Base-by-base conservation (phyloP, 1,140 invertebrate species). In the Brachionus manjavacas region DNA sequence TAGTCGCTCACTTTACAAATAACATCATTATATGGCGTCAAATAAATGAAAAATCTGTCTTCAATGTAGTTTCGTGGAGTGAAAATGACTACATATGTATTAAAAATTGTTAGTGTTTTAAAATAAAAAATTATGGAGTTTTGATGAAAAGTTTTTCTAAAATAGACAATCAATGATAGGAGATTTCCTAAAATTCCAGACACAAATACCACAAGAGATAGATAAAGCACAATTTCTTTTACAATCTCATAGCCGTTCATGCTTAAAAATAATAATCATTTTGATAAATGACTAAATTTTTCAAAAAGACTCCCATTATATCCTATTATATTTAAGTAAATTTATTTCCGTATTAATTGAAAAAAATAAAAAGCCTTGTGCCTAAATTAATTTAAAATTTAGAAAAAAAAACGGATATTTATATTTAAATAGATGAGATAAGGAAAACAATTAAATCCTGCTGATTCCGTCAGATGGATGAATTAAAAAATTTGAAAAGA, bases 1-100 rank as follows among this genome's bases (percentile, higher is more conserved):
- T 12, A 70, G 28, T 70, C 66, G 3, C 66, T 70, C 14, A 70
- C 35, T 70, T 70, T 70, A 70, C 66, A 70, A 70, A 70, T 31
- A 39, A 14, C 4, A 4, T 70, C 28, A 35, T 6, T 35, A 35
- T 28, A 31, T n/a, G 14, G 11, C 1, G 25, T 31, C 7, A 70
- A 35, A 31, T 28, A n/a, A 31, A 11, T 3, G 16, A 70, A 31
- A 31, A 70, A n/a, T 70, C n/a, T 70, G n/a, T 70, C 66, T 70
- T 70, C 66, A 14, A 35, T 31, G 14, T n/a, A 70, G 31, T 70
- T 70, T 31, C 66, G 23, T 12, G 66, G 66, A 28, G 20, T n/a
- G 35, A 70, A 70, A 31, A 70, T 14, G 6, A 70, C 25, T n/a
- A 70, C 66, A 12, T 31, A 70, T 31, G 66, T 70, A 35, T 70